Conservation (phyloP, 1,140 invertebrate species). For the Holotrichia oblita region DNA sequence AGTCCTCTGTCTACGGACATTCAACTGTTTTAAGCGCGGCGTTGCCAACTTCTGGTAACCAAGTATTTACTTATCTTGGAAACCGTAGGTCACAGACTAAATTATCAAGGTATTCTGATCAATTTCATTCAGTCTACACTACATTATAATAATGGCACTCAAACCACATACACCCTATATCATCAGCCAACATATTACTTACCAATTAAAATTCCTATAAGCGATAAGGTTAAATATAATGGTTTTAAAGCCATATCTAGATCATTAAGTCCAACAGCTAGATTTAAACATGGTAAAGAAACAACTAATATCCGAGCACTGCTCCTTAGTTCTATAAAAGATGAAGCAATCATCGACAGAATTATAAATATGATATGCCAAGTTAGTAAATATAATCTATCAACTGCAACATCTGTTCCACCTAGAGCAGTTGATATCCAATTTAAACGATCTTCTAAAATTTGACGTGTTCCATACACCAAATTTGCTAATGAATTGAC, state of each 20-base stretch:
- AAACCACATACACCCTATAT: no score
- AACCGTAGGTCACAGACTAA: no score
- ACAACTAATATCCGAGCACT: constrained; percentile 52
- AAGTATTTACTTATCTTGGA: no score
- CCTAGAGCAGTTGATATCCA: constrained; percentile 69
- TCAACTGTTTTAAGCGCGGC: no score
- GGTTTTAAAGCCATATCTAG: constrained; percentile 48
- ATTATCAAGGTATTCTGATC: no score
- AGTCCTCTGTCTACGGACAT: no score
- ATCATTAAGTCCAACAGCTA: constrained; percentile 52
- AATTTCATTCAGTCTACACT: no score
- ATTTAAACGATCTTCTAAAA: constrained; percentile 65
- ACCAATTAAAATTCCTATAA: constrained; percentile 52
- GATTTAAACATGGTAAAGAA: constrained; percentile 54
- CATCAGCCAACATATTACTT: constrained; percentile 41
- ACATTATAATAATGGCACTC: no score
- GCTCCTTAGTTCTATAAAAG: constrained; percentile 55
- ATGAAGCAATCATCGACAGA: constrained; percentile 56
- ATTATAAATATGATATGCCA: constrained; percentile 56
- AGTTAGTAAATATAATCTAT: constrained; percentile 54
- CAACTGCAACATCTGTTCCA: constrained; percentile 58
- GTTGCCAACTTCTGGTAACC: no score
- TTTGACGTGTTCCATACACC: constrained; percentile 63
- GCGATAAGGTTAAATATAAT: constrained; percentile 43
- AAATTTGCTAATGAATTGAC: constrained; percentile 66